Conservation (phyloP, 2,888 invertebrate genomes). For the Athripsodes cinereus region DNA sequence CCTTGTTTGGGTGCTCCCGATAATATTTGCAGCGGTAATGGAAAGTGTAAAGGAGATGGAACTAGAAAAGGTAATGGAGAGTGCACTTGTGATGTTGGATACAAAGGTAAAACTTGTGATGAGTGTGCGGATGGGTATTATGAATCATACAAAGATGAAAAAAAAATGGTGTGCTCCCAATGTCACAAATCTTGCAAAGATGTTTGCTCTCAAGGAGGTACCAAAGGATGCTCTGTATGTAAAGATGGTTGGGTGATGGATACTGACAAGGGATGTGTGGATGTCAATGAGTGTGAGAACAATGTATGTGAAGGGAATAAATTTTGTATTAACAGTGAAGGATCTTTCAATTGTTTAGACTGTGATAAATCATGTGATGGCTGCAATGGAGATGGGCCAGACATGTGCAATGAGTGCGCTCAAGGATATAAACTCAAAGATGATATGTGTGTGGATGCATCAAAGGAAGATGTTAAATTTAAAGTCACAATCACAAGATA, state of each 20-base stretch:
- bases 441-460: slow-evolving; percentile 69
- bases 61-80: slow-evolving; percentile 90
- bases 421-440: slow-evolving; percentile 64
- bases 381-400: slow-evolving; percentile 86
- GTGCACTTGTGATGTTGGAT: slow-evolving; percentile 81
- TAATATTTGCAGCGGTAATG: slow-evolving; percentile 74
- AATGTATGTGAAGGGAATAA: slow-evolving; percentile 57
- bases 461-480: slow-evolving; percentile 33
- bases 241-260: slow-evolving; percentile 68
- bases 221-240: slow-evolving; percentile 56
- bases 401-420: slow-evolving; percentile 81
- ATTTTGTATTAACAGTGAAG: slow-evolving; percentile 86
- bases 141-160: slow-evolving; percentile 66
- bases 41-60: slow-evolving; percentile 76
- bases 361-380: slow-evolving; percentile 82
- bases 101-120: slow-evolving; percentile 70
- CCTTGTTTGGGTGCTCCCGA: slow-evolving; percentile 72
- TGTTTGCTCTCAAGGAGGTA: slow-evolving; percentile 67
- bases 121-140: slow-evolving; percentile 71
- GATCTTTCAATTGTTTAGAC: slow-evolving; percentile 70
- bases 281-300: slow-evolving; percentile 77
- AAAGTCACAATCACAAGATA: slow-evolving; percentile 46
- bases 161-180: slow-evolving; percentile 65
- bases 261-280: slow-evolving; percentile 70
- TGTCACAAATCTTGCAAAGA: slow-evolving; percentile 78